Evolutionary conservation across 2,113 vertebrate genomes (phyloP), one percentile per base, ranked within the genome.

Genomic region (Callorhinus ursinus): DNA sequence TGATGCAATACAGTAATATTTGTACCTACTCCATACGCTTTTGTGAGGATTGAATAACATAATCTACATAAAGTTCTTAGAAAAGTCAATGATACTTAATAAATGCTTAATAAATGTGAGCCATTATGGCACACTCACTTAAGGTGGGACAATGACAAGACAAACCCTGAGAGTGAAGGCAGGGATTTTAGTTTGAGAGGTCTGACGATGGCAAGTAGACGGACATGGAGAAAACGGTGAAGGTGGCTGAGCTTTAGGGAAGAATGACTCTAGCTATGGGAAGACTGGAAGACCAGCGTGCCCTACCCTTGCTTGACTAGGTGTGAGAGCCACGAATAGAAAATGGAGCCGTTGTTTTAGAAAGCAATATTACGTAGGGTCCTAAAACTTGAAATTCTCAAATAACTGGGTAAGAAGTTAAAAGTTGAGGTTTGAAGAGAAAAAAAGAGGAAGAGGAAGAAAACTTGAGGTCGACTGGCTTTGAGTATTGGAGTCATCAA

Each of bases 361-460:
- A 74, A 93, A 92, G 33, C 71, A 85, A 2, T 46, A 16, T 90
- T 7, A 26, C 46, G n/a, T 28, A n/a, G 63, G 11, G 16, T 49
- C 76, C 39, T 86, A 67, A 39, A 21, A 51, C 2, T 31, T 88
- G 61, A 57, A 51, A 74, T 89, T 59, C 16, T 95, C 49, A 81
- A 53, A 59, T 77, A 93, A 92, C 24, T 77, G 46, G 12, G 12
- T 65, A 85, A 95, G 42, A 94, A 94, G 79, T 90, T 86, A 53
- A 61, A 72, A 22, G 7, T 31, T 49, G 55, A 69, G 28, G 33
- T 7, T 22, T 88, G 53, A 93, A 96, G 74, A 72, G 46, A 61
- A 26, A 67, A 82, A 94, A 83, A 83, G 53, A 74, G 39, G 26
- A 76, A 67, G 33, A 53, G 21, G 63, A 95, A 67, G 33, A 51